Conservation (phyloP, 1,140 invertebrate genomes). For the Polypedilum vanderplanki region DNA sequence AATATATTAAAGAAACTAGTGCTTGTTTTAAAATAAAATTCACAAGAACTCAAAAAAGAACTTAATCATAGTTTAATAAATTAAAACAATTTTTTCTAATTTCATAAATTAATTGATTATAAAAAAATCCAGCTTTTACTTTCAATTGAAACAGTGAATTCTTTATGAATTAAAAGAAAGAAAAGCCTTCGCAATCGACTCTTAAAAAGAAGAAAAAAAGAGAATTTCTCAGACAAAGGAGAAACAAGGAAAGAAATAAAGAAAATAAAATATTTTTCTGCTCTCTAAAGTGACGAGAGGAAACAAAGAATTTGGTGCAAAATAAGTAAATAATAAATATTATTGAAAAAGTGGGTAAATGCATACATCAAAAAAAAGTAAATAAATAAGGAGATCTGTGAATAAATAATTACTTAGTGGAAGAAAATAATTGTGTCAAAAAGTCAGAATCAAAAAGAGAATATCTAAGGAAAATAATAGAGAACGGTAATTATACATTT, state of each 20-base stretch:
- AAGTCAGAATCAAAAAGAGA: not conserved
- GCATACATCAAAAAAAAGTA: not conserved
- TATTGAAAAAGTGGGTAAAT: not conserved
- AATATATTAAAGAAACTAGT: not conserved
- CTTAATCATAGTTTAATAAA: conserved; percentile 20
- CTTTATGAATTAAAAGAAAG: not conserved
- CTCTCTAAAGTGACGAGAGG: not conserved
- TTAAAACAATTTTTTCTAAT: conserved; percentile 16
- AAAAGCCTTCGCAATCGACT: not conserved
- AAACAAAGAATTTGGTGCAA: conserved; percentile 9
- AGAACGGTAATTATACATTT: not conserved
- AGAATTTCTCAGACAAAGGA: conserved; percentile 10
- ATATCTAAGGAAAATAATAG: not conserved
- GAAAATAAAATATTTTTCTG: not conserved
- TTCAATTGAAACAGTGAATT: no score
- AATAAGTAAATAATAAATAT: not conserved
- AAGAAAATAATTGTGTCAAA: no score
- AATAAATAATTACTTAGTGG: no score
- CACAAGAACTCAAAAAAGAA: conserved; percentile 1
- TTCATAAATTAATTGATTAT: not conserved
- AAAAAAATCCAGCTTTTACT: not conserved
- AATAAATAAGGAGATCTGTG: not conserved
- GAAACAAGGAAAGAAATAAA: not conserved
- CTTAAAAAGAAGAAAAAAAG: not conserved
- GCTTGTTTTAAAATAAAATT: conserved; percentile 1